phyloP scores from a whole-genome alignment of 2,797 vertebrate genomes.

The Austrolebias charrua region DNA sequence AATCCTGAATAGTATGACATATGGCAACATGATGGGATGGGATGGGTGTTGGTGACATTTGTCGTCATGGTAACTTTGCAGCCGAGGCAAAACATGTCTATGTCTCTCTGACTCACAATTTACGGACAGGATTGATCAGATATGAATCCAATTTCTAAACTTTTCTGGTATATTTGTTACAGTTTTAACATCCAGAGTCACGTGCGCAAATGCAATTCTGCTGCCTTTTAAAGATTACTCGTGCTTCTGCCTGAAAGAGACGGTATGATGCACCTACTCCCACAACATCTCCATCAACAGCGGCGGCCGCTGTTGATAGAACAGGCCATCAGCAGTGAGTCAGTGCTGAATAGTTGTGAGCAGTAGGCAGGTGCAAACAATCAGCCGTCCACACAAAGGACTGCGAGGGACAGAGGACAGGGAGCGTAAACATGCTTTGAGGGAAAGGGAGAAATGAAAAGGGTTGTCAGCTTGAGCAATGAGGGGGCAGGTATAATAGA shows the following conservation, averaged over 20 bases:
- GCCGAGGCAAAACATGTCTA: no score
- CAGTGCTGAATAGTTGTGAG: conserved; percentile 51
- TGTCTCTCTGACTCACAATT: conserved; percentile 9
- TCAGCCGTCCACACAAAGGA: conserved; percentile 45
- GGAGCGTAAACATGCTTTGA: conserved; percentile 36
- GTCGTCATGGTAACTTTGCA: conserved; percentile 59
- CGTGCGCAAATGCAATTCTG: neutral
- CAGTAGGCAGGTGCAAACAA: conserved; percentile 62
- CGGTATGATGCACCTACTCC: conserved; percentile 15
- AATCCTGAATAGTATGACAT: conserved; percentile 64
- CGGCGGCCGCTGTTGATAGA: conserved; percentile 35
- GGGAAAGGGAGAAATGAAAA: conserved; percentile 33
- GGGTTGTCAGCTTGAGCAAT: conserved; percentile 29
- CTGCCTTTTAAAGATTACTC: conserved; percentile 16
- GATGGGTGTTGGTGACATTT: conserved; percentile 52
- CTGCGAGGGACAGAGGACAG: conserved; percentile 33
- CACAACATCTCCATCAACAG: conserved; percentile 31
- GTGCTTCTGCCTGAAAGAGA: conserved; percentile 14
- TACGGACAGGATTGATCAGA: conserved; percentile 5
- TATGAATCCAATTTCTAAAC: conserved; percentile 8
- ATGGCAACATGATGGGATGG: conserved; percentile 57
- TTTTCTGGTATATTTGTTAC: neutral
- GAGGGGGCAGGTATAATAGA: conserved; percentile 3
- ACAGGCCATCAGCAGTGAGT: conserved; percentile 53
- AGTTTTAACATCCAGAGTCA: neutral